Evolutionary conservation across 1,140 invertebrate genomes (phyloP).

Genomic region (Tyrophagus putrescentiae): DNA sequence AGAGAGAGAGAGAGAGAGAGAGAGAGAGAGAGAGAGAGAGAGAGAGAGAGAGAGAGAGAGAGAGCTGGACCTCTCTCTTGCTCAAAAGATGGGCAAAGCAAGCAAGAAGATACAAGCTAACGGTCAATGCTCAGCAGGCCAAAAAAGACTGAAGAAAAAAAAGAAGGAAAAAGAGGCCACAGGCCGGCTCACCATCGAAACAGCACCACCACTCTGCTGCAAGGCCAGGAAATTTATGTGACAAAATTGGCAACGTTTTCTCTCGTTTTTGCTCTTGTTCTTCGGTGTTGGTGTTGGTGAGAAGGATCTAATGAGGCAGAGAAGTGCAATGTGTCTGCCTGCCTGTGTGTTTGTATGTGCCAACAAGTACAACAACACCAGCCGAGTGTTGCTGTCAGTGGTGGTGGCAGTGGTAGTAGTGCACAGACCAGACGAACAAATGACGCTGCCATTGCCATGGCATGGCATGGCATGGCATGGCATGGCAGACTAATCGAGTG

Average conservation of each 20-base stretch:
- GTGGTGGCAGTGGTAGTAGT: too few species aligned
- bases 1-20: too few species aligned
- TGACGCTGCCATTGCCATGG: too few species aligned
- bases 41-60: conserved; percentile 11
- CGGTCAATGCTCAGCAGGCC: not conserved
- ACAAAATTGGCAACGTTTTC: conserved; percentile 2
- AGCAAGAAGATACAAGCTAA: not conserved
- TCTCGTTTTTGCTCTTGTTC: not conserved
- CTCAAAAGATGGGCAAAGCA: not conserved
- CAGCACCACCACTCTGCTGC: not conserved
- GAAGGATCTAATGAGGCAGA: conserved; percentile 8
- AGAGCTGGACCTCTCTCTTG: not conserved
- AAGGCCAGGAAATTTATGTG: conserved; percentile 13
- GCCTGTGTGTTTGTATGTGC: too few species aligned
- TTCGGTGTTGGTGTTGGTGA: too few species aligned
- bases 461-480: too few species aligned
- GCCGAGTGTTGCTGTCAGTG: conserved; percentile 3
- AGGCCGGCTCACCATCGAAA: not conserved
- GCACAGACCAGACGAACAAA: conserved; percentile 8
- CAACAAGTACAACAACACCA: conserved; percentile 8
- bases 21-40: not conserved
- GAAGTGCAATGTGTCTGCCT: too few species aligned
- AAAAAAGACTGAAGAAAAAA: not conserved
- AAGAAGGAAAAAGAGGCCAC: too few species aligned
- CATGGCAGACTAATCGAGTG: conserved; percentile 1